Percentiles rank a stretch among this genome's conserved stretches.
phyloP scores from a whole-genome alignment of 1,140 invertebrate genomes.

The Drosophila bocqueti region DNA sequence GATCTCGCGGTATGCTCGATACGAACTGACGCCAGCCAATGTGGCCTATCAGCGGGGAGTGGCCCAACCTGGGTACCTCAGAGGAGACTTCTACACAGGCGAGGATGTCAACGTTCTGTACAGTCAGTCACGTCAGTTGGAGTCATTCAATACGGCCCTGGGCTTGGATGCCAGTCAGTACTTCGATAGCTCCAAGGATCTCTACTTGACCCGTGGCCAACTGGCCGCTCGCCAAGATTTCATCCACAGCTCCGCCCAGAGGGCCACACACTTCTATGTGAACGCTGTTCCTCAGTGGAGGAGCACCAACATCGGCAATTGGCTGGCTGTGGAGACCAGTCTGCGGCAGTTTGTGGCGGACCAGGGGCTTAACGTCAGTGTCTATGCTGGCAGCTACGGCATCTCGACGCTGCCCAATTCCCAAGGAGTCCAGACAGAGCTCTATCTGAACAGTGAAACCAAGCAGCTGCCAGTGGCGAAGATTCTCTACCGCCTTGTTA shows the following conservation, averaged over 20 bases:
- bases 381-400: constrained; percentile 87
- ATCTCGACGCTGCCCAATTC: constrained; percentile 85
- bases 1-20: constrained; percentile 62
- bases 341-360: constrained; percentile 81
- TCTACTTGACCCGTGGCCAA: constrained; percentile 87
- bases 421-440: constrained; percentile 72
- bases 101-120: constrained; percentile 71
- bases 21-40: constrained; percentile 62
- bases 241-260: constrained; percentile 87
- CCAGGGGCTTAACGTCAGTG: constrained; percentile 82
- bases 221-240: constrained; percentile 88
- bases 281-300: constrained; percentile 89
- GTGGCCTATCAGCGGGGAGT: constrained; percentile 64
- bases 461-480: constrained; percentile 86
- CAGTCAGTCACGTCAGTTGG: constrained; percentile 50
- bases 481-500: constrained; percentile 87
- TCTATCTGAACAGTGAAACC: constrained; percentile 85
- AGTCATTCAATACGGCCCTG: constrained; percentile 38
- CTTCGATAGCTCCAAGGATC: constrained; percentile 72
- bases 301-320: constrained; percentile 88
- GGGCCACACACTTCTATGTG: constrained; percentile 88
- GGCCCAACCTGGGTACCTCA: constrained; percentile 67
- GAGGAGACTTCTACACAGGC: constrained; percentile 60
- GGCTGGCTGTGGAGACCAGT: constrained; percentile 86
- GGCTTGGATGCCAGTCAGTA: constrained; percentile 59